These are phyloP conservation scores for Drosophila neonasuta DNA, from an alignment of 2,888 invertebrate genomes.

Conservation along the genomic window DNA sequence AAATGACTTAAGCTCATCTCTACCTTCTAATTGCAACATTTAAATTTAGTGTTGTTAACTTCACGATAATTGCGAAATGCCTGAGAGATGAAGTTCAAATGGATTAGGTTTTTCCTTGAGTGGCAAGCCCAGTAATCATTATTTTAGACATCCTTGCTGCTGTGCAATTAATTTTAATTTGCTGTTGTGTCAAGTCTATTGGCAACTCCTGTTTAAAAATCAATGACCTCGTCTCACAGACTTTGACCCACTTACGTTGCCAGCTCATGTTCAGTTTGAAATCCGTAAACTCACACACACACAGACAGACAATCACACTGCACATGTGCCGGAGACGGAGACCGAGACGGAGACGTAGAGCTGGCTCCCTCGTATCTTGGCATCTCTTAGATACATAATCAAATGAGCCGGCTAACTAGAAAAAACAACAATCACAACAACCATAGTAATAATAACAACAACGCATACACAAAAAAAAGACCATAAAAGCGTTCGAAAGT, in stretches of 20 bases:
- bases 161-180: slow-evolving; percentile 33
- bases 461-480: slow-evolving; percentile 40
- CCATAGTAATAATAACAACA: slow-evolving; percentile 16
- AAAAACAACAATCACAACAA: slow-evolving; percentile 30
- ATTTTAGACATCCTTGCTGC: slow-evolving; percentile 23
- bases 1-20: background rate
- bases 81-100: background rate
- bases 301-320: background rate
- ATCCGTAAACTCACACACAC: slow-evolving; percentile 32
- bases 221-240: slow-evolving; percentile 66
- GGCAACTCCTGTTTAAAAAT: slow-evolving; percentile 46
- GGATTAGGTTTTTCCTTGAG: background rate
- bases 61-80: background rate
- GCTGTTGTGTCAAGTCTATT: slow-evolving; percentile 28
- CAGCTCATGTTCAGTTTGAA: slow-evolving; percentile 54
- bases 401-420: slow-evolving; percentile 67
- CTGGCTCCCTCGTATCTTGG: slow-evolving; percentile 49
- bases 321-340: slow-evolving; percentile 21
- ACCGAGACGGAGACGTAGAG: slow-evolving; percentile 16
- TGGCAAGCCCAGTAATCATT: background rate
- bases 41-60: background rate
- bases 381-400: slow-evolving; percentile 65
- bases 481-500: slow-evolving; percentile 75
- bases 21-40: background rate
- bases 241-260: slow-evolving; percentile 69